A percentile compares a stretch with the other conserved stretches of the same genome.
Conservation (phyloP, 2,888 invertebrate species). For the Lampropteryx suffumata region DNA sequence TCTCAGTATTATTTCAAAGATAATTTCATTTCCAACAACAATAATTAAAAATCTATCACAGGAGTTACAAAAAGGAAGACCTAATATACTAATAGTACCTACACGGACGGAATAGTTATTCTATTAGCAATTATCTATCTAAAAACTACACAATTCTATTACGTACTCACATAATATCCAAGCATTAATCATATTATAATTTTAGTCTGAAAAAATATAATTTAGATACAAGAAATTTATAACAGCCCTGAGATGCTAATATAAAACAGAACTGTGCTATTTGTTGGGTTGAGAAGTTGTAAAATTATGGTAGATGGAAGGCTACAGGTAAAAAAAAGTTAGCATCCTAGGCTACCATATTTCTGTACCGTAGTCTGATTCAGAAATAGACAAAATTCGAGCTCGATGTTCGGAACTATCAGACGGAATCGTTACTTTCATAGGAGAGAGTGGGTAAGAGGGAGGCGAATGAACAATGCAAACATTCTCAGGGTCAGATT, state of each 20-base stretch:
- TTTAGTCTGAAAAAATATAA: constrained; percentile 20
- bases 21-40: constrained; percentile 38
- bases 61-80: constrained; percentile 61
- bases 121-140: constrained; percentile 12
- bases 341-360: constrained; percentile 84
- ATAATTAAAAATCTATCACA: constrained; percentile 59
- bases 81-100: constrained; percentile 42
- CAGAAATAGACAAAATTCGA: constrained; percentile 84
- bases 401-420: constrained; percentile 85
- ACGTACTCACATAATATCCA: constrained; percentile 14
- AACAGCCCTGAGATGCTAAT: constrained; percentile 7
- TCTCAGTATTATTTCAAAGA: constrained; percentile 33
- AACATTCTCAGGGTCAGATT: constrained; percentile 73
- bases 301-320: constrained; percentile 26
- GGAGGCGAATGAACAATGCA: constrained; percentile 71
- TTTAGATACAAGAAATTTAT: constrained; percentile 9
- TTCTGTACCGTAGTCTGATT: constrained; percentile 86
- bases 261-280: constrained; percentile 1
- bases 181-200: constrained; percentile 19
- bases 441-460: constrained; percentile 75
- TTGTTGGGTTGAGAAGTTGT: constrained; percentile 7
- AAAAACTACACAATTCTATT: too few species aligned
- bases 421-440: constrained; percentile 84
- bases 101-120: constrained; percentile 56
- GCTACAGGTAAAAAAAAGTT: constrained; percentile 15